Base-by-base conservation (phyloP, 2,113 vertebrate genomes). In the Xyliphius kryptos region DNA sequence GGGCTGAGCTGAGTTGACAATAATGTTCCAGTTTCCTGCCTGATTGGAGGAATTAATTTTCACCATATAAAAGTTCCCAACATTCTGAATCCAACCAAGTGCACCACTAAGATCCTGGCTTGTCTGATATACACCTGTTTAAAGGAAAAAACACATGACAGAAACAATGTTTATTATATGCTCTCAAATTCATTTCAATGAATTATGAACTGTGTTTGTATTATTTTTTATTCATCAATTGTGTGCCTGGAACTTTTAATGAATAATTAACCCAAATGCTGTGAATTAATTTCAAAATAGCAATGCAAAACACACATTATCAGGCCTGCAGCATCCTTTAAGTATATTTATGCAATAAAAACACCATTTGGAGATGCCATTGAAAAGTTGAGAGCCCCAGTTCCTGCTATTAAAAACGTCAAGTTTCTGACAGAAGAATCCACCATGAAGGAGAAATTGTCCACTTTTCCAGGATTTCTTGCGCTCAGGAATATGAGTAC, bases 291-390 rank as follows among this genome's bases (percentile, higher is more conserved):
- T n/a, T n/a, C n/a, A n/a, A n/a, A n/a, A n/a, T n/a, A n/a, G n/a
- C n/a, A n/a, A n/a, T n/a, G n/a, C n/a, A n/a, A n/a, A n/a, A n/a
- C n/a, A n/a, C n/a, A 32, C 4, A 32, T 32, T 32, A 32, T 32
- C 26, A 32, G 26, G 26, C 26, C 4, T 32, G 26, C 26, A 32
- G 1, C 7, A 32, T 6, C 4, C 26, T 32, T 32, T 32, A 32
- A 32, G 12, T n/a, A 9, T 15, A 17, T 17, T 22, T 13, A 8
- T 61, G 46, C 40, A 12, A 2, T 10, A 64, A 21, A 53, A 2
- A 58, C 66, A 85, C 84, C 83, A 69, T 53, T 61, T 3, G 84
- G 80, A 32, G 59, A 72, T 10, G 3, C 68, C 58, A 86, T 36
- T 1, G 63, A 75, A 69, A 80, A 75, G 10, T 3, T 10, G 10